Percentiles rank a stretch among this genome's conserved stretches.
phyloP scores from a whole-genome alignment of 2,797 vertebrate genomes.

The Coluber constrictor region DNA sequence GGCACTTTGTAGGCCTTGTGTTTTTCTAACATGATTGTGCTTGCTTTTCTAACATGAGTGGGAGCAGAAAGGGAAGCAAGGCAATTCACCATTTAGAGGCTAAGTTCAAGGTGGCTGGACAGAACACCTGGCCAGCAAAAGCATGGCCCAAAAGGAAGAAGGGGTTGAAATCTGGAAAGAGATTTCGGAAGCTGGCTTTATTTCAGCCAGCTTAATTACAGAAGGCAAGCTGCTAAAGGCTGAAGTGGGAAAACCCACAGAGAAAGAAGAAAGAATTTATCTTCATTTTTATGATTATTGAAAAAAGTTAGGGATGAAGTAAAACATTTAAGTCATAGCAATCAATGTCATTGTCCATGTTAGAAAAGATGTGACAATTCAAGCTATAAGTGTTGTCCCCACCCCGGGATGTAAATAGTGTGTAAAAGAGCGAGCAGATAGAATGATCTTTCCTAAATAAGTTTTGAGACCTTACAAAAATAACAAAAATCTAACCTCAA shows the following conservation, averaged over 20 bases:
- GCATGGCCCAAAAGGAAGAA: not conserved
- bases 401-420: not conserved
- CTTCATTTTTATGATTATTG: not conserved
- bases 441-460: not conserved
- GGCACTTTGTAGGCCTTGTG: not conserved
- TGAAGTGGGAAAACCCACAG: not conserved
- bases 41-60: not conserved
- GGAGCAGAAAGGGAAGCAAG: not conserved
- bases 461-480: not conserved
- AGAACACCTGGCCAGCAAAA: not conserved
- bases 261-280: not conserved
- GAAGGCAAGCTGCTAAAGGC: not conserved
- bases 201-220: not conserved
- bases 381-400: not conserved
- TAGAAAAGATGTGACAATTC: not conserved
- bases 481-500: not conserved
- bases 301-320: not conserved
- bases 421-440: not conserved
- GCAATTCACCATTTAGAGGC: not conserved
- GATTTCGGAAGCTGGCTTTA: not conserved
- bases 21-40: too few relatives aligned
- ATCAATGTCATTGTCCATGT: not conserved
- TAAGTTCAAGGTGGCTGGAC: not conserved
- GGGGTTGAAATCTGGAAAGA: not conserved
- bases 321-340: not conserved